Evolutionary conservation across 2,888 invertebrate genomes (phyloP).

Genomic region (Cephus spinipes): DNA sequence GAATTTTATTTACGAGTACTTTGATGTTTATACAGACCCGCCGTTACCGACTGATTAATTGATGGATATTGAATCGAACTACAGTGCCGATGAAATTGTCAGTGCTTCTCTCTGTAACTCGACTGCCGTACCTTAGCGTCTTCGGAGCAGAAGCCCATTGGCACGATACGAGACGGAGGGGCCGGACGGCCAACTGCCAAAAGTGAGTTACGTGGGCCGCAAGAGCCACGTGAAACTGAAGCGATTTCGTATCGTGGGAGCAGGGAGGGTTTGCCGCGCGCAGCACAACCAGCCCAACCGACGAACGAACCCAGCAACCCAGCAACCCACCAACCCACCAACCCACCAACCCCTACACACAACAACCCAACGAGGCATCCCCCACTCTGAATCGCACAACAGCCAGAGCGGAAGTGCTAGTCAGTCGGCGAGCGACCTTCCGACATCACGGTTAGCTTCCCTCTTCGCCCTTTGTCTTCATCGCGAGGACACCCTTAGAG

Average conservation of each 20-base stretch:
- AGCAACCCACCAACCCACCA: slow-evolving; percentile 27
- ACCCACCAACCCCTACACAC: slow-evolving; percentile 63
- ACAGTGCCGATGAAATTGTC: too few species aligned
- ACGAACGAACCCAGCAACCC: slow-evolving; percentile 39
- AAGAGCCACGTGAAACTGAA: slow-evolving; percentile 48
- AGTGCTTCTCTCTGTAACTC: too few species aligned
- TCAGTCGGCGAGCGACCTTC: slow-evolving; percentile 68
- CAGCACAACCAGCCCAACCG: slow-evolving; percentile 30
- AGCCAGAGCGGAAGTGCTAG: slow-evolving; percentile 66
- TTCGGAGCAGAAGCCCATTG: too few species aligned
- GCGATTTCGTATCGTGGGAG: slow-evolving; percentile 42
- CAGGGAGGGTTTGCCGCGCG: slow-evolving; percentile 26
- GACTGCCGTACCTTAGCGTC: too few species aligned
- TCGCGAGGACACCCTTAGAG: slow-evolving; percentile 33
- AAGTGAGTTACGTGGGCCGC: background rate
- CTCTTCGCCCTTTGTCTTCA: slow-evolving; percentile 52
- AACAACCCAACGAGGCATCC: slow-evolving; percentile 65
- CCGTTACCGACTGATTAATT: too few species aligned
- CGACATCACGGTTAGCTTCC: slow-evolving; percentile 66
- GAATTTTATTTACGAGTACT: too few species aligned
- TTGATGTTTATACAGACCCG: too few species aligned
- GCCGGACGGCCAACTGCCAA: too few species aligned
- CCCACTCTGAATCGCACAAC: slow-evolving; percentile 66
- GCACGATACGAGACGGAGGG: too few species aligned
- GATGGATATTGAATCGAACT: too few species aligned